These are phyloP conservation scores for Lepidonotus clava DNA, from an alignment of 2,888 invertebrate species.

Conservation along the genomic window DNA sequence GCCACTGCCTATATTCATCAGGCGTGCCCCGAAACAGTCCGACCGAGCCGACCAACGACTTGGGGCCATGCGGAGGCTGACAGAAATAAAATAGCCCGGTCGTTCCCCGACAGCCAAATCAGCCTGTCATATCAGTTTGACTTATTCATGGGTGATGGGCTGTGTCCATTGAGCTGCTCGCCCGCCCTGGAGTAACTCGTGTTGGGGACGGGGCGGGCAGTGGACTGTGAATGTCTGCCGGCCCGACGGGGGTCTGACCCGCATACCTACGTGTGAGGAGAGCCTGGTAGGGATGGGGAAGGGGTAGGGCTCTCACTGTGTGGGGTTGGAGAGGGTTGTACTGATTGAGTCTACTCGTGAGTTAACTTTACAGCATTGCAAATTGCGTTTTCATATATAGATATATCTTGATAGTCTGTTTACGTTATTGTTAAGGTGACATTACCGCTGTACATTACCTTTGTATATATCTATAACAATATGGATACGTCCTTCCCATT, in stretches of 20 bases:
- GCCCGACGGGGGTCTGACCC: not conserved
- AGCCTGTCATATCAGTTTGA: constrained; percentile 40
- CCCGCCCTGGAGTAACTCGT: not conserved
- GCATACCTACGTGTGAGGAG: constrained; percentile 29
- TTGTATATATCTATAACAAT: no score
- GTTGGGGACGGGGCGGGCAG: constrained; percentile 10
- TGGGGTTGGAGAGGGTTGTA: no score
- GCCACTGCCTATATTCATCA: not conserved
- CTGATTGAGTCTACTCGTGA: no score
- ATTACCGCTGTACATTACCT: no score
- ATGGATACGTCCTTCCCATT: no score
- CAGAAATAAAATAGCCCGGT: not conserved
- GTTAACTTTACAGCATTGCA: no score
- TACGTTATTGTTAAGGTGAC: no score
- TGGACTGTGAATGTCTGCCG: constrained; percentile 39
- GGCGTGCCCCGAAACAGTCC: no score
- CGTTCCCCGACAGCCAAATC: not conserved
- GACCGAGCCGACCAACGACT: not conserved
- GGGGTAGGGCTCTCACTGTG: not conserved
- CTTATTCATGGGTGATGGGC: constrained; percentile 42
- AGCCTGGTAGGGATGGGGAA: not conserved
- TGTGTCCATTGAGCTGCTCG: constrained; percentile 10
- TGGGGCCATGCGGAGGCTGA: not conserved
- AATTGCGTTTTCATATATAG: no score
- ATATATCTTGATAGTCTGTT: no score